Base-by-base conservation (phyloP, 2,113 vertebrate species). In the Melanostigma gelatinosum region DNA sequence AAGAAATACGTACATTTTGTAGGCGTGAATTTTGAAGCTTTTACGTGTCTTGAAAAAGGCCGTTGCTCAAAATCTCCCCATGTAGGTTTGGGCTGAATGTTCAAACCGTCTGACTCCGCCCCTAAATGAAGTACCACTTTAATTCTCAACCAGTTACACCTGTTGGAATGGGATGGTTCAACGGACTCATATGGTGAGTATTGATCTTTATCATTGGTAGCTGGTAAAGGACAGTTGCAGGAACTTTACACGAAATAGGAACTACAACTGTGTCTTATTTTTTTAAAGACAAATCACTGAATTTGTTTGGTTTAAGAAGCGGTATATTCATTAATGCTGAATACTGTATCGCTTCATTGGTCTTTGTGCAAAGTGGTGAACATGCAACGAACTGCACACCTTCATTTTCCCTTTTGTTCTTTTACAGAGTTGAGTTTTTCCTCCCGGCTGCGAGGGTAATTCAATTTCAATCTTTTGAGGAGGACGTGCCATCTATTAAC, bases 401-500 rank as follows among this genome's bases (percentile, higher is more conserved):
- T 69, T 83, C 5, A 66, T 85, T 80, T 66, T 22, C 40, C 27
- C 9, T 40, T 85, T 79, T 85, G 73, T 88, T 84, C 32, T 69
- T 38, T 58, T 22, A 18, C 44, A 42, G 29, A 75, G 32, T 60
- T 60, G 6, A 73, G 68, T 66, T 65, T 55, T 70, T 81, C 60
- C 64, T 85, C 15, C 55, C 11, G 32, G 63, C 83, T 29, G 40
- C 6, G 20, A 22, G 44, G 42, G 24, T 77, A 67, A 86, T 88
- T 91, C 80, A 82, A 46, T 76, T 60, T 72, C 64, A 87, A 62
- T 90, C 80, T 81, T 64, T 82, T 54, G 61, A 72, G 81, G 75
- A 85, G 64, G 89, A 87, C 29, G 60, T 89, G 82, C 82, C 83
- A 88, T 89, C 88, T 61, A 90, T 93, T 91, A 90, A 90, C 88